Conservation (phyloP, 35 echinoderm and acorn worm species). For the Strongylocentrotus purpuratus region DNA sequence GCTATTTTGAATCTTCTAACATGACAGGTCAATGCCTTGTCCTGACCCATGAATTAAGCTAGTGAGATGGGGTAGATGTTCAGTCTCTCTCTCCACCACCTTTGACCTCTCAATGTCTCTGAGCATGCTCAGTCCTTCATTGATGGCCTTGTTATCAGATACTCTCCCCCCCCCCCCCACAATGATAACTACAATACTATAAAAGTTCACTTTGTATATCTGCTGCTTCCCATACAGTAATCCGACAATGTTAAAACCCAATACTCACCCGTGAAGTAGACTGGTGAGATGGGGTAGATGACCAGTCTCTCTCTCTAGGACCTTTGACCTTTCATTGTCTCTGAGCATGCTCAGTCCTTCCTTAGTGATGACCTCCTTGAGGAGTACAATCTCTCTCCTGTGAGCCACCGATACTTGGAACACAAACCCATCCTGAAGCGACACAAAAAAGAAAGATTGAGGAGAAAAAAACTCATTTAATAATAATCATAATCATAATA, state of each 20-base stretch:
- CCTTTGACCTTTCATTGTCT: slow-evolving; percentile 70
- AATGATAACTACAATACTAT: not conserved
- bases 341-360: slow-evolving; percentile 72
- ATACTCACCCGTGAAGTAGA: slow-evolving; percentile 80
- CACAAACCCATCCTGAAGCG: slow-evolving; percentile 65
- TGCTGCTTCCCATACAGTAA: not conserved
- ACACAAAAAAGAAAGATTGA: not conserved
- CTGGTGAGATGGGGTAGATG: slow-evolving; percentile 82
- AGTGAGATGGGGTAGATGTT: slow-evolving; percentile 76
- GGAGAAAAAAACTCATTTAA: too few species aligned
- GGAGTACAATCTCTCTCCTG: slow-evolving; percentile 70
- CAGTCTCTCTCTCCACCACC: slow-evolving; percentile 67
- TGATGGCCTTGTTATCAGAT: not conserved
- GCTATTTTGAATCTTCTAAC: too few species aligned
- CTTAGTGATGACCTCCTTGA: slow-evolving; percentile 69
- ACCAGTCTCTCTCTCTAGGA: slow-evolving; percentile 68
- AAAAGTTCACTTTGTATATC: not conserved
- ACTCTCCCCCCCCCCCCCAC: too few species aligned
- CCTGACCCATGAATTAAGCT: slow-evolving; percentile 79
- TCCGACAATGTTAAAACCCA: not conserved
- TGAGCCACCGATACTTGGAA: slow-evolving; percentile 86
- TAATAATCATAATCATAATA: too few species aligned
- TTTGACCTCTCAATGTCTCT: slow-evolving; percentile 67
- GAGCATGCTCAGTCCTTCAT: slow-evolving; percentile 61
- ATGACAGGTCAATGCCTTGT: too few species aligned